These are phyloP conservation scores for Suricata suricatta DNA, from an alignment of 2,113 vertebrate species.

Conservation along the genomic window DNA sequence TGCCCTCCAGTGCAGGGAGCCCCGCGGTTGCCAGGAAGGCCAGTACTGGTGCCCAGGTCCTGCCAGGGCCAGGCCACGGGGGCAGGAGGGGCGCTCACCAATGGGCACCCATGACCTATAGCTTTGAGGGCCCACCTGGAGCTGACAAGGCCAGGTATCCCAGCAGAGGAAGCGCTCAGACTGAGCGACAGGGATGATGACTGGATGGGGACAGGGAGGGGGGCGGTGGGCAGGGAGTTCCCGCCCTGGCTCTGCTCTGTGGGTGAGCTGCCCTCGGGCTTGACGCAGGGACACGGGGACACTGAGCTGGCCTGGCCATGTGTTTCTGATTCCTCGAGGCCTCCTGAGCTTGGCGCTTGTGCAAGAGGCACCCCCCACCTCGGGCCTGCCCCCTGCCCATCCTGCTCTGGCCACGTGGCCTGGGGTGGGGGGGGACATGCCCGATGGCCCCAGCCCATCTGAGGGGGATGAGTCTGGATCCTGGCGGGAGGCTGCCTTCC, in stretches of 20 bases:
- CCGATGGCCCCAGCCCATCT: not conserved
- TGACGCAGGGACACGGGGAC: not conserved
- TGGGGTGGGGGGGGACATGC: no score
- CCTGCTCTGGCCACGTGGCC: not conserved
- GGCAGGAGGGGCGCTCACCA: accelerated
- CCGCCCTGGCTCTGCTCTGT: not conserved
- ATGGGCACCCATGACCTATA: not conserved
- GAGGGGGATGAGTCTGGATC: not conserved
- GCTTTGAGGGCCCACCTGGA: not conserved
- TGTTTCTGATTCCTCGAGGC: not conserved
- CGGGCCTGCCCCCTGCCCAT: not conserved
- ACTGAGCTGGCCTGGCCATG: not conserved
- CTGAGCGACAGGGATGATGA: no score
- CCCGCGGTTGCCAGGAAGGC: accelerated
- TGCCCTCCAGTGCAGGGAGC: no score
- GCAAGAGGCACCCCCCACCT: not conserved
- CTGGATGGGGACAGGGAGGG: accelerated
- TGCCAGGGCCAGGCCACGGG: not conserved
- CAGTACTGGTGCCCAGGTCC: no score
- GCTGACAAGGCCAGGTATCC: not conserved
- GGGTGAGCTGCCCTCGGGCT: not conserved
- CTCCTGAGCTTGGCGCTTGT: not conserved
- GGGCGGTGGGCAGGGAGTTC: no score
- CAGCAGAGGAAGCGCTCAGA: accelerated
- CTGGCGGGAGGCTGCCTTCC: not conserved